Base-by-base conservation (phyloP, 2,888 invertebrate genomes). In the Azorinus chamasolen region DNA sequence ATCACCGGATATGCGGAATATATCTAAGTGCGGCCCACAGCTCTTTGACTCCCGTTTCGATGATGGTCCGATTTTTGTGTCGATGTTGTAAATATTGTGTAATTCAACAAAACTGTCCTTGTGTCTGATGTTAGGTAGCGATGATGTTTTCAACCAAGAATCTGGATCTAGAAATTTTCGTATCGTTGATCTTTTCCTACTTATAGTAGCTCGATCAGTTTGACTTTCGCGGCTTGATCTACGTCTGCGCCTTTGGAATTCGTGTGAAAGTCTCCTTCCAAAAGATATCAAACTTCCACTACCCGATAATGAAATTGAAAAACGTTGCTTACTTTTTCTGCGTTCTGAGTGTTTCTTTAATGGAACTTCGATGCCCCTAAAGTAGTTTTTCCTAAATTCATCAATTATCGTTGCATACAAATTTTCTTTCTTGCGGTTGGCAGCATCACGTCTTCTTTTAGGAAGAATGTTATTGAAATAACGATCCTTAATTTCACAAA, bases 401-500 rank as follows among this genome's bases (percentile, higher is more conserved):
- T 83, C 81, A 14, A 89, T 87, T 6, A 90, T 85, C 62, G 81
- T 76, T 32, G 89, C 86, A 54, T 89, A 90, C 46, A 89, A 74
- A 41, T 80, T 85, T 8, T 82, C 76, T 55, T 86, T 89, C 32
- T 74, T 79, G 8, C 80, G 62, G 22, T 65, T 62, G n/a, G 72
- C 66, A 14, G 77, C 50, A 10, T 32, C 32, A 4, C 32, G 4
- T 14, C 74, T 75, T n/a, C 58, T 61, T 37, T 84, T 85, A 0
- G 97, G 97, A 18, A 97, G 97, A 62, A 98, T 97, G 93, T 96
- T 96, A 93, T 96, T 96, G 1, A 98, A 97, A 0, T 98, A 93
- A 77, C 97, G 97, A 93, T 99, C 99, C 2, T 98, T 95, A 0
- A 98, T 97, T 92, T 99, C 99, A 91, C 99, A 98, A n/a, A 98